A percentile compares a stretch with the other conserved stretches of the same genome.
These are phyloP conservation scores for Meganola albula DNA, from an alignment of 2,888 invertebrate genomes.

Conservation along the genomic window DNA sequence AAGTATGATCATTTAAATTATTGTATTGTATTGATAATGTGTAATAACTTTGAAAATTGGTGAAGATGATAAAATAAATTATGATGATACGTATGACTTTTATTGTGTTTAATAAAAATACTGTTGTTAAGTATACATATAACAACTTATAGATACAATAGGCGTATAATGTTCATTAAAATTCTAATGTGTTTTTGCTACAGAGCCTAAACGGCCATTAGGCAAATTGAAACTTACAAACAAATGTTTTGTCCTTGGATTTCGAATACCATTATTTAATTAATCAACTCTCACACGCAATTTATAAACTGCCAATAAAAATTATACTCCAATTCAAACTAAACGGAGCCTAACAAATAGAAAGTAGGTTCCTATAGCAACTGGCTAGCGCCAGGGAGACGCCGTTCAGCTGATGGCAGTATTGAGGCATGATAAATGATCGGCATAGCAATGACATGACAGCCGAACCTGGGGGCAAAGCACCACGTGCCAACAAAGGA, in stretches of 20 bases:
- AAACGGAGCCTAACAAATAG: conserved; percentile 27
- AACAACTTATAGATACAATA: no score
- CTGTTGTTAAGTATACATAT: no score
- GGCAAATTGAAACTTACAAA: not conserved
- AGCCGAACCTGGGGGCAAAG: conserved; percentile 68
- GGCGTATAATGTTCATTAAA: no score
- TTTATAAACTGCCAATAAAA: conserved; percentile 1
- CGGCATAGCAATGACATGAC: conserved; percentile 64
- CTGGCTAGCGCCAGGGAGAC: conserved; percentile 65
- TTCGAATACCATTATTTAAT: not conserved
- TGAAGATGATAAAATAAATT: conserved; percentile 76
- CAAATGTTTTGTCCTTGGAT: no score
- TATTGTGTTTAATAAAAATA: conserved; percentile 16
- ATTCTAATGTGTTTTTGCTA: no score
- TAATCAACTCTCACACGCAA: not conserved
- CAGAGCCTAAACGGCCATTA: not conserved
- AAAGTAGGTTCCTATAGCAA: conserved; percentile 34
- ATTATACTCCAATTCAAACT: conserved; percentile 18
- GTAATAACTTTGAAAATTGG: conserved; percentile 75
- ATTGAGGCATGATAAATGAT: conserved; percentile 75
- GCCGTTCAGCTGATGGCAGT: conserved; percentile 61
- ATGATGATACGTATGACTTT: conserved; percentile 60
- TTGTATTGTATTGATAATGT: conserved; percentile 75
- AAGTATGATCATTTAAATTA: conserved; percentile 76
- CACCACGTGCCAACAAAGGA: conserved; percentile 72